Percentiles rank a stretch among this genome's conserved stretches.
Evolutionary conservation across 1,140 invertebrate genomes (phyloP).

Genomic region (Littorina saxatilis): DNA sequence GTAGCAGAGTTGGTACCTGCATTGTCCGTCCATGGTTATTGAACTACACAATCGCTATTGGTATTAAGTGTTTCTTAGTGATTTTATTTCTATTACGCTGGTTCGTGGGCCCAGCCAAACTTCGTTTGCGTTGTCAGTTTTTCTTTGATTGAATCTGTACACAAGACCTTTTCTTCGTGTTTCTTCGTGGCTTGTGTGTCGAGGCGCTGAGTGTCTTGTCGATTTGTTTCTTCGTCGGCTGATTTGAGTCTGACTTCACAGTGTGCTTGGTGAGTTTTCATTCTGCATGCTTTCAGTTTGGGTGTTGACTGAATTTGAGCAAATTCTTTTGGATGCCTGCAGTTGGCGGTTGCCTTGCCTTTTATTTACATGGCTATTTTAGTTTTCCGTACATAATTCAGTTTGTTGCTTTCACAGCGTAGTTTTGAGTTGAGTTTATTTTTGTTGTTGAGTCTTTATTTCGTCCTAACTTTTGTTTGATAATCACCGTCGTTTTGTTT

Average conservation of each 20-base stretch:
- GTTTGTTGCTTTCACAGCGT: too few relatives aligned
- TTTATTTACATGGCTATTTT: background rate
- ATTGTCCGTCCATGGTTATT: too few relatives aligned
- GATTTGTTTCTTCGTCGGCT: slow-evolving; percentile 28
- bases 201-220: slow-evolving; percentile 30
- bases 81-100: too few relatives aligned
- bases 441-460: too few relatives aligned
- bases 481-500: too few relatives aligned
- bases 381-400: too few relatives aligned
- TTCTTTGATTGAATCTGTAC: slow-evolving; percentile 14
- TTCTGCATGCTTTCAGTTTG: slow-evolving; percentile 34
- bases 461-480: too few relatives aligned
- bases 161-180: slow-evolving; percentile 33
- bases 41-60: too few relatives aligned
- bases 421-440: too few relatives aligned
- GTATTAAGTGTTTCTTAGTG: too few relatives aligned
- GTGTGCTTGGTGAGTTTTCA: slow-evolving; percentile 34
- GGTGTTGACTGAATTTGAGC: slow-evolving; percentile 17
- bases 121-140: slow-evolving; percentile 1
- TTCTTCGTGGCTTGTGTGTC: slow-evolving; percentile 35
- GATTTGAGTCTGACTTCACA: slow-evolving; percentile 5
- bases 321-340: background rate
- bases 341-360: background rate
- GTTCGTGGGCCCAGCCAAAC: too few relatives aligned
- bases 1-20: too few relatives aligned